Percentiles rank a stretch among this genome's conserved stretches.
Evolutionary conservation across 2,888 invertebrate species (phyloP).

Genomic region (Schrankia costaestrigalis): DNA sequence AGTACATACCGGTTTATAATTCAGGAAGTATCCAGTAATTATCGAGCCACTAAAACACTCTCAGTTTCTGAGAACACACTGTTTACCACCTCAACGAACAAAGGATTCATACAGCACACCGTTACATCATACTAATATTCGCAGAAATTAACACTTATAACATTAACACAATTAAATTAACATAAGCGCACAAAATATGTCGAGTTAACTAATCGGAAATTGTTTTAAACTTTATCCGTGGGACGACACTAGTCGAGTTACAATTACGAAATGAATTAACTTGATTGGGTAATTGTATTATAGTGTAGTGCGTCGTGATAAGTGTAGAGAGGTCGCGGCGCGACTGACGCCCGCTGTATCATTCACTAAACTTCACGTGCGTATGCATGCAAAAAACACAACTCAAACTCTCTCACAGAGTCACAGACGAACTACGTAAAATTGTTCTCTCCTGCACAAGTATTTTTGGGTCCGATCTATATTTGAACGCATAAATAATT

Average conservation of each 20-base stretch:
- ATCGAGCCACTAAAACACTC: constrained; percentile 59
- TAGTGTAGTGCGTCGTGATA: constrained; percentile 64
- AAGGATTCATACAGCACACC: constrained; percentile 53
- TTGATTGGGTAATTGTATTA: constrained; percentile 59
- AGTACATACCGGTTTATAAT: constrained; percentile 40
- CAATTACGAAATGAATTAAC: constrained; percentile 48
- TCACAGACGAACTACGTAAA: constrained; percentile 37
- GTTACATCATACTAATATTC: constrained; percentile 65
- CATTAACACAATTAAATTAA: constrained; percentile 47
- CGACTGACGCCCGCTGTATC: constrained; percentile 68
- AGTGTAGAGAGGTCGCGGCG: constrained; percentile 65
- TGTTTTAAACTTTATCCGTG: constrained; percentile 4
- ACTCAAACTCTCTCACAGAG: constrained; percentile 31
- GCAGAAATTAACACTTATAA: constrained; percentile 55
- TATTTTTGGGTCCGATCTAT: constrained; percentile 26
- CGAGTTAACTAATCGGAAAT: constrained; percentile 15
- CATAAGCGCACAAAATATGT: constrained; percentile 35
- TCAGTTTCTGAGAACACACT: constrained; percentile 58
- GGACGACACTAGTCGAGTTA: constrained; percentile 18
- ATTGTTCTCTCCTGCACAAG: constrained; percentile 21
- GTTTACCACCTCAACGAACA: constrained; percentile 53
- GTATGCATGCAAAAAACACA: constrained; percentile 71
- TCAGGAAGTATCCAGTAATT: constrained; percentile 41
- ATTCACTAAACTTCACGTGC: constrained; percentile 70
- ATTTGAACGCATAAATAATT: constrained; percentile 29